phyloP scores from a whole-genome alignment of 2,113 vertebrate species.

The Eulemur macaco region DNA sequence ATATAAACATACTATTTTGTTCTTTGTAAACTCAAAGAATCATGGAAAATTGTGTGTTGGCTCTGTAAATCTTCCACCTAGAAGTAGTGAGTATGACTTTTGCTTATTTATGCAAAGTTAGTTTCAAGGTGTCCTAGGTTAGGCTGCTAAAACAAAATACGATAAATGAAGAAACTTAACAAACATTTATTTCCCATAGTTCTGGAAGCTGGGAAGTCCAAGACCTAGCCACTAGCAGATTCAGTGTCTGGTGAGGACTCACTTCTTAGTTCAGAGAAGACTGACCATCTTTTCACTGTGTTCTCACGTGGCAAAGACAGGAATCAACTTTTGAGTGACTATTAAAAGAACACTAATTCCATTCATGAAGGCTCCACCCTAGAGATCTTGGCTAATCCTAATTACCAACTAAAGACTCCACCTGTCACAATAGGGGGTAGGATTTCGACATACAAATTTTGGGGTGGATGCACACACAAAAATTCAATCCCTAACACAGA shows the following conservation, averaged over 20 bases:
- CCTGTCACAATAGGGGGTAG: neutral
- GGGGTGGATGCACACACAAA: neutral
- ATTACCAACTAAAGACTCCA: neutral
- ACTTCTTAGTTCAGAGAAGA: neutral
- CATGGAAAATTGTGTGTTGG: neutral
- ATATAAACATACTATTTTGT: neutral
- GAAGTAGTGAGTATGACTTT: neutral
- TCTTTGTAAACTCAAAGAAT: neutral
- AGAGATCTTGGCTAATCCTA: neutral
- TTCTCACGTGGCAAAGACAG: neutral
- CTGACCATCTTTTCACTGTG: accelerated
- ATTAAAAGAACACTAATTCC: neutral
- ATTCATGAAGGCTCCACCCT: neutral
- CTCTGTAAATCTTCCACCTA: neutral
- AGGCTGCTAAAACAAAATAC: neutral
- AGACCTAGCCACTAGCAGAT: neutral
- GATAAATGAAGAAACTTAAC: neutral
- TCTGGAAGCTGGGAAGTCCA: neutral
- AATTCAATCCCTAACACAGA: neutral
- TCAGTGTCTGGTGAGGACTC: neutral
- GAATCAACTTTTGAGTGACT: neutral
- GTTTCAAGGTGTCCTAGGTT: neutral
- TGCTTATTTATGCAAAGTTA: neutral
- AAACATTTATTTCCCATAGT: neutral
- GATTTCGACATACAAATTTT: neutral